Evolutionary conservation across 2,888 invertebrate species (phyloP).

Genomic region (Archaeoteleia sp.): DNA sequence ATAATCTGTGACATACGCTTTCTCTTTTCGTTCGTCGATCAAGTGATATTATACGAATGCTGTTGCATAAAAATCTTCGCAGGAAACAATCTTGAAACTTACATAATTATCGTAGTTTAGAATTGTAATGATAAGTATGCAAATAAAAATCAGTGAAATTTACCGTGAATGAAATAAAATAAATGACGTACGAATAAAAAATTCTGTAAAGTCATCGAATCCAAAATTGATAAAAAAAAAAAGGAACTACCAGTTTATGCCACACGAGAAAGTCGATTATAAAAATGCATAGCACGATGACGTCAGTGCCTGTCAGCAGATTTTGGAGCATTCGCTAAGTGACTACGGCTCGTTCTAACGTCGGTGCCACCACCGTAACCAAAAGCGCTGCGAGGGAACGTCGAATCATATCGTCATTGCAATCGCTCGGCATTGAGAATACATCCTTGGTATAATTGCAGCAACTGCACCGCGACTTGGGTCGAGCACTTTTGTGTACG

Average conservation of each 20-base stretch:
- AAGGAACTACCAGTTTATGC: too few relatives aligned
- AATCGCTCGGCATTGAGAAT: slow-evolving; percentile 1
- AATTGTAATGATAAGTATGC: too few relatives aligned
- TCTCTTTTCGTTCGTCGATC: slow-evolving; percentile 8
- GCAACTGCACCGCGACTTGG: slow-evolving; percentile 2
- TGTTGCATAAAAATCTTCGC: too few relatives aligned
- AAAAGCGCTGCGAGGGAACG: not conserved
- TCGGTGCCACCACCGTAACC: not conserved
- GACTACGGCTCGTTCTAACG: not conserved
- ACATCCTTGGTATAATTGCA: slow-evolving; percentile 15
- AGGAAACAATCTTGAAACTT: too few relatives aligned
- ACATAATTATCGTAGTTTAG: too few relatives aligned
- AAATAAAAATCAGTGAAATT: too few relatives aligned
- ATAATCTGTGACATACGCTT: slow-evolving; percentile 9
- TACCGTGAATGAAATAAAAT: too few relatives aligned
- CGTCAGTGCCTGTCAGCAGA: not conserved
- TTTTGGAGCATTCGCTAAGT: slow-evolving; percentile 4
- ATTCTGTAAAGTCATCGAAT: too few relatives aligned
- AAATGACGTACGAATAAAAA: too few relatives aligned
- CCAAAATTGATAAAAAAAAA: too few relatives aligned
- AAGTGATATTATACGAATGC: not conserved
- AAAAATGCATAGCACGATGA: not conserved
- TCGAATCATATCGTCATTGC: slow-evolving; percentile 8
- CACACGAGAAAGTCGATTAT: too few relatives aligned
- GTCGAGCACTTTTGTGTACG: slow-evolving; percentile 17